Conservation (phyloP, 2,113 vertebrate species). For the Pelodiscus sinensis region DNA sequence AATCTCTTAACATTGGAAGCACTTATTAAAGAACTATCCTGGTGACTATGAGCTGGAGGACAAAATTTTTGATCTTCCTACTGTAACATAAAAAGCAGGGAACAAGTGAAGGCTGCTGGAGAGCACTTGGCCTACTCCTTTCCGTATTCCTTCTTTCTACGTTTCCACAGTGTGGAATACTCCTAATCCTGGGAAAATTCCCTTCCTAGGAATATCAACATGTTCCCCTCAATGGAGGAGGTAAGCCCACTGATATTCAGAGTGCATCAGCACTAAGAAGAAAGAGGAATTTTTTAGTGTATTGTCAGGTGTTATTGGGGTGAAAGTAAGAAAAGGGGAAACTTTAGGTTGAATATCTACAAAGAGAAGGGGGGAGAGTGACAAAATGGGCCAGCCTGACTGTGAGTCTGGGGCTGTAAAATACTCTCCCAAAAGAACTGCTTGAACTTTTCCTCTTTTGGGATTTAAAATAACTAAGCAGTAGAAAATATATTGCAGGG, state of each 20-base stretch:
- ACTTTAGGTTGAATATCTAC: not conserved
- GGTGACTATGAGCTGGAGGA: not conserved
- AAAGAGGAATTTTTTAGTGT: not conserved
- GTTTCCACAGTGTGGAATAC: not conserved
- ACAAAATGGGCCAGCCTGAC: not conserved
- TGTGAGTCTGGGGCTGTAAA: not conserved
- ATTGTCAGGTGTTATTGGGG: not conserved
- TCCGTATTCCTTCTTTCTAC: not conserved
- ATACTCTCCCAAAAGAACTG: conserved; percentile 43
- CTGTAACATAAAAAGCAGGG: not conserved
- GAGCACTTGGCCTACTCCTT: not conserved
- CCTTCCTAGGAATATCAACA: not conserved
- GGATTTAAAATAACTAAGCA: conserved; percentile 27
- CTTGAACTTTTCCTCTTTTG: conserved; percentile 36
- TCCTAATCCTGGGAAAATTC: not conserved
- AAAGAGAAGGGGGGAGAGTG: conserved; percentile 3
- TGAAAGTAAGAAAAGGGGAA: not conserved
- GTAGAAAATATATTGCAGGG: conserved; percentile 43
- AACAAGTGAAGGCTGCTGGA: not conserved
- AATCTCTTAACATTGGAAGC: not conserved
- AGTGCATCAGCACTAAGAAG: not conserved
- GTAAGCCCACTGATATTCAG: not conserved
- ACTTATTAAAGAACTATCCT: not conserved
- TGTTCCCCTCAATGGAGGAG: not conserved
- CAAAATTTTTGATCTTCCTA: not conserved